phyloP scores from a whole-genome alignment of 2,797 vertebrate species.

The Paguma larvata region DNA sequence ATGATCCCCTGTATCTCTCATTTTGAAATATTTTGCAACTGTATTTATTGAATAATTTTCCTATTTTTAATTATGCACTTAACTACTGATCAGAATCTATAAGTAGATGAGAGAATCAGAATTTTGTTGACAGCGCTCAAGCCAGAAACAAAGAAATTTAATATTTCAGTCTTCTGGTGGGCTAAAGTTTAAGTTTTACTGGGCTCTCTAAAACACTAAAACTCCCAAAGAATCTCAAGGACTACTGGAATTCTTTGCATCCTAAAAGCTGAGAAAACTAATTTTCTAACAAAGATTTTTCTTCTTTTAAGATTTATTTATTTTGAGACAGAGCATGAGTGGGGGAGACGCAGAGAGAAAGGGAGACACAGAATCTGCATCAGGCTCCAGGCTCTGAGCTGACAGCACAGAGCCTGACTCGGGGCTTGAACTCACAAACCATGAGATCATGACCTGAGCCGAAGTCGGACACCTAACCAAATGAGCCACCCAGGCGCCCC shows the following conservation, averaged over 20 bases:
- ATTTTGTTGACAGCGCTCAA: constrained; percentile 45
- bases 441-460: no score
- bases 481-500: no score
- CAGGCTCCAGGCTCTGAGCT: no score
- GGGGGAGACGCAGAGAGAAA: no score
- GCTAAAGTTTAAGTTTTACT: constrained; percentile 21
- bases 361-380: no score
- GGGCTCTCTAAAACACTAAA: constrained; percentile 51
- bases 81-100: constrained; percentile 54
- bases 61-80: constrained; percentile 52
- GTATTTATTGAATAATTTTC: constrained; percentile 43
- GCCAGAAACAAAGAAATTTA: constrained; percentile 53
- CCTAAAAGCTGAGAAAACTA: constrained; percentile 4
- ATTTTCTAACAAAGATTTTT: background rate
- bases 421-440: no score
- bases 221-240: background rate
- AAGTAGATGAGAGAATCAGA: constrained; percentile 52
- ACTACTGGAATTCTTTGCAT: constrained; percentile 22
- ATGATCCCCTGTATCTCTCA: background rate
- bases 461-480: no score
- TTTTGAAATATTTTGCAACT: constrained; percentile 65
- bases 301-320: no score
- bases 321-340: no score
- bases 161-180: constrained; percentile 44
- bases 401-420: no score